Evolutionary conservation across 2,888 invertebrate genomes (phyloP).

Genomic region (Mycalesis mineus): DNA sequence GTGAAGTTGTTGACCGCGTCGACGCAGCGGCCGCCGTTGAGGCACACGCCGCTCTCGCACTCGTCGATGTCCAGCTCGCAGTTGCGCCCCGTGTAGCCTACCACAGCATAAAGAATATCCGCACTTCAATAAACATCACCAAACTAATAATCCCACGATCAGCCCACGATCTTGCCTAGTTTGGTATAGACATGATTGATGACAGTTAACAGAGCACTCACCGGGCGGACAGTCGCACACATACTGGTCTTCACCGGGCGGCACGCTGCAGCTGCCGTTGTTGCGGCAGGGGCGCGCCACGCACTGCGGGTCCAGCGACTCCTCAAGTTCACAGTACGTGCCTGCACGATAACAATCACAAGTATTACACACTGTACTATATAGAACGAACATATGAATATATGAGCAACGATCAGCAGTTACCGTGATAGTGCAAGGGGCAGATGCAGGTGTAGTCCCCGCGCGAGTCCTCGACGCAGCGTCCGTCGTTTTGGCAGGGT

Average conservation of each 20-base stretch:
- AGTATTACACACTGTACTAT: no score
- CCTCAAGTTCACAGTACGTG: constrained; percentile 84
- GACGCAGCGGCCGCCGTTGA: constrained; percentile 84
- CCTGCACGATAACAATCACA: constrained; percentile 49
- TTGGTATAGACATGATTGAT: no score
- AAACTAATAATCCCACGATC: no score
- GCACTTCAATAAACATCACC: no score
- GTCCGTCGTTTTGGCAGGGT: constrained; percentile 86
- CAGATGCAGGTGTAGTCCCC: constrained; percentile 87
- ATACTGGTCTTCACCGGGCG: constrained; percentile 73
- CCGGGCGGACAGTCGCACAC: constrained; percentile 80
- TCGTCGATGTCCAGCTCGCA: constrained; percentile 88
- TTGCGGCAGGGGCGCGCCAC: constrained; percentile 87
- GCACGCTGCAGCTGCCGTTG: constrained; percentile 86
- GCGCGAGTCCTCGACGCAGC: constrained; percentile 81
- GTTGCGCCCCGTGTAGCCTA: constrained; percentile 82
- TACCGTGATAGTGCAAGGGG: constrained; percentile 81
- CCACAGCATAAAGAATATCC: no score
- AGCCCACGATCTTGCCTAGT: no score
- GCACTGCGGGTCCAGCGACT: constrained; percentile 84
- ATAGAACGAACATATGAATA: no score
- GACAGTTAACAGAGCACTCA: constrained; percentile 41
- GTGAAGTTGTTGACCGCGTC: constrained; percentile 86
- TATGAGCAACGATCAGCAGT: neutral
- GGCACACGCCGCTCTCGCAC: constrained; percentile 82